Base-by-base conservation (phyloP, 2,888 invertebrate genomes). In the Orthosia cruda region DNA sequence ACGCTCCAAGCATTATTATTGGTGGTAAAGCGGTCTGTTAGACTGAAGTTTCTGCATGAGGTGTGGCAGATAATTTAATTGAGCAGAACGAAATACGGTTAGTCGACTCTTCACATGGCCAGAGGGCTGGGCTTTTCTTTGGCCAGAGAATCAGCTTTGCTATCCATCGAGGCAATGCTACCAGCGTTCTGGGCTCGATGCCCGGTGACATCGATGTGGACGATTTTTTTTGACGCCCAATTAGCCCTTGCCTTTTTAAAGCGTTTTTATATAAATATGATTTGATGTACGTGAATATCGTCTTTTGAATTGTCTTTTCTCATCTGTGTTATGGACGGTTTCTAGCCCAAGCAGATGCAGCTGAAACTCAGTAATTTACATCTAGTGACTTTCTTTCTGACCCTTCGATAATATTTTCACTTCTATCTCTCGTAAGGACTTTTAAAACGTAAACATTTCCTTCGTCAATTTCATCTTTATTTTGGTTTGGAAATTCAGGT, bases 1-100 rank as follows among this genome's bases (percentile, higher is more conserved):
- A 72, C 70, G 78, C 64, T 78, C 54, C 68, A 75, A 82, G 80
- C 67, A 77, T 79, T 81, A 79, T 83, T 80, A 52, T n/a, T n/a
- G n/a, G 73, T 47, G 71, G 78, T 71, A 66, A 68, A 52, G 76
- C 55, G 72, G 86, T 80, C 64, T 81, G 71, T 80, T 71, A 58
- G n/a, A 69, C 20, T 65, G 55, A 69, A 75, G 58, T 69, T 75
- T 58, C 64, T 54, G 20, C 57, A 65, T 80, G 55, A 59, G 45
- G 58, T 50, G 55, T 68, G 12, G 23, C 15, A 40, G 45, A 16
- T 32, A 55, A 69, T 58, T 72, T 18, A 64, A 64, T 59, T 20
- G 40, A 47, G 15, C 23, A 15, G 23, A 74, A 65, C 40, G 40
- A 40, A 40, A 40, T 40, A 40, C 40, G 40, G 7, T 40, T 40